Evolutionary conservation across 2,797 vertebrate species (phyloP).

Genomic region (Betta splendens): DNA sequence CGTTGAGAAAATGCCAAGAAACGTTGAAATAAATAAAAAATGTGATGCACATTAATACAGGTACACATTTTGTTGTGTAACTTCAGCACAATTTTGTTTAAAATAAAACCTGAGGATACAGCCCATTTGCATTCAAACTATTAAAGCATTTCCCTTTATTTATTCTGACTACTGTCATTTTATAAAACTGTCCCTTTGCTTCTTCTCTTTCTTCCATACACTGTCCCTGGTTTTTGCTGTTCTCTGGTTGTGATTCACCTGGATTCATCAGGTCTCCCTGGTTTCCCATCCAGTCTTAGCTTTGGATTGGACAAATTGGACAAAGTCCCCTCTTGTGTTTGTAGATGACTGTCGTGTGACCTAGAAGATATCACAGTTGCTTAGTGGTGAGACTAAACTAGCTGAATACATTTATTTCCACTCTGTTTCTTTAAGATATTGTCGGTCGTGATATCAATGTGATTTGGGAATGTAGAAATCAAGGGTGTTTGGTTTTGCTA

Average conservation of each 20-base stretch:
- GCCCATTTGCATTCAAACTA: slow-evolving; percentile 16
- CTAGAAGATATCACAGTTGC: slow-evolving; percentile 31
- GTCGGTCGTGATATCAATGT: background rate
- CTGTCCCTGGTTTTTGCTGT: slow-evolving; percentile 45
- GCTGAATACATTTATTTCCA: background rate
- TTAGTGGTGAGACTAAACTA: slow-evolving; percentile 18
- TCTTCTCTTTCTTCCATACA: slow-evolving; percentile 46
- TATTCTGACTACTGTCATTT: slow-evolving; percentile 34
- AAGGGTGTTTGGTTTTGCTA: background rate
- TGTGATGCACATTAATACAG: too few species aligned
- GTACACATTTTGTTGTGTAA: slow-evolving; percentile 36
- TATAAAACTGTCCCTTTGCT: slow-evolving; percentile 33
- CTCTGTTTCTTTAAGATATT: background rate
- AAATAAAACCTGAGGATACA: slow-evolving; percentile 8
- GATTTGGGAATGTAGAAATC: background rate
- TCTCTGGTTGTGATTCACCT: slow-evolving; percentile 38
- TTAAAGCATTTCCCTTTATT: slow-evolving; percentile 37
- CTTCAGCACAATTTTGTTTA: slow-evolving; percentile 5
- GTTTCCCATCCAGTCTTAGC: slow-evolving; percentile 10
- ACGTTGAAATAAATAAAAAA: slow-evolving; percentile 23
- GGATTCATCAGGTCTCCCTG: slow-evolving; percentile 9
- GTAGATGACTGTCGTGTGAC: slow-evolving; percentile 55
- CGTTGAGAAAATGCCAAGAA: slow-evolving; percentile 21
- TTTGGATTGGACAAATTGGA: slow-evolving; percentile 63
- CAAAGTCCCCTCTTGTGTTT: slow-evolving; percentile 77